Percentiles rank a stretch among this genome's conserved stretches.
Evolutionary conservation across 2,797 vertebrate species (phyloP).

Genomic region (Aldrovandia affinis): DNA sequence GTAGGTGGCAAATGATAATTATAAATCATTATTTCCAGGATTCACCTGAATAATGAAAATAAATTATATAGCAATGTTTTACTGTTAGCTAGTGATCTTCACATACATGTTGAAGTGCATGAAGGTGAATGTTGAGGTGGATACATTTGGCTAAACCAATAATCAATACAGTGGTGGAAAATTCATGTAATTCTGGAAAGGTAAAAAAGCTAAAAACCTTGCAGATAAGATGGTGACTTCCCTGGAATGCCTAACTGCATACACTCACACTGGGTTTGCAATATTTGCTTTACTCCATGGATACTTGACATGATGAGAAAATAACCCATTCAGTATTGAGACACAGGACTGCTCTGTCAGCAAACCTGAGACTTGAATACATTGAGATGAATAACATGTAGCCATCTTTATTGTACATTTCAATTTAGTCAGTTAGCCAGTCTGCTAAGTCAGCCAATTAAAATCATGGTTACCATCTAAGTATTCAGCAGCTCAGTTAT

Average conservation of each 20-base stretch:
- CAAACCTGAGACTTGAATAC: neutral
- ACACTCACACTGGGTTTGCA: too few relatives aligned
- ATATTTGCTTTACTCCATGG: neutral
- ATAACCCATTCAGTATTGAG: neutral
- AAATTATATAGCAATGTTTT: neutral
- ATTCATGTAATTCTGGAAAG: neutral
- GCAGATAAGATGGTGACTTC: neutral
- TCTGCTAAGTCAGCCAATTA: neutral
- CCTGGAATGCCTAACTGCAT: neutral
- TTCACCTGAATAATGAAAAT: too few relatives aligned
- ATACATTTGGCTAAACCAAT: neutral
- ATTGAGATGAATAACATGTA: neutral
- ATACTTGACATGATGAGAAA: neutral
- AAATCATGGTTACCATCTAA: neutral
- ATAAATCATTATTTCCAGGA: too few relatives aligned
- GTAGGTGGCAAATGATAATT: too few relatives aligned
- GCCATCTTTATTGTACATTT: neutral
- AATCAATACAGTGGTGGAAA: neutral
- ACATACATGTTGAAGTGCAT: neutral
- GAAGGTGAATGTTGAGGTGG: neutral
- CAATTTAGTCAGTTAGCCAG: neutral
- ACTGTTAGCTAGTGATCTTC: neutral
- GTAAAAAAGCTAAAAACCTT: neutral
- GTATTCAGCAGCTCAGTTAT: neutral
- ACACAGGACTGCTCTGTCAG: neutral